A percentile compares a stretch with the other conserved stretches of the same genome.
phyloP scores from a whole-genome alignment of 1,140 invertebrate genomes.

The Drosophila truncata region DNA sequence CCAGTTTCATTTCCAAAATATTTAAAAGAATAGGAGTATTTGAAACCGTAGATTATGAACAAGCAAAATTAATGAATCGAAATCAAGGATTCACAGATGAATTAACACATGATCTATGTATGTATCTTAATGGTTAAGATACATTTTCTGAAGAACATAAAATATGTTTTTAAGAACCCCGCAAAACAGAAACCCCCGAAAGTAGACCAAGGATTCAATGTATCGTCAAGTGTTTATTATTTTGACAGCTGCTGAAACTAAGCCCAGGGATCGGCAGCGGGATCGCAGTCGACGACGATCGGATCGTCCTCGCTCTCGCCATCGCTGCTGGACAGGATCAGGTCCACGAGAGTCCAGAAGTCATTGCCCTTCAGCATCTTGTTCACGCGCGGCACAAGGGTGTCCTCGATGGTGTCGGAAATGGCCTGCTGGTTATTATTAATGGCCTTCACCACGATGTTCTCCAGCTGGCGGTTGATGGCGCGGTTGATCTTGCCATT shows the following conservation, averaged over 20 bases:
- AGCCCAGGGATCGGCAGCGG: conserved; percentile 78
- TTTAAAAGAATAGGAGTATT: background rate
- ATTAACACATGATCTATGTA: no score
- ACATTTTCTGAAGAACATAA: accelerated
- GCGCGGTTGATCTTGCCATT: conserved; percentile 69
- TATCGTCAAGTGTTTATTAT: conserved; percentile 32
- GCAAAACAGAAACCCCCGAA: conserved; percentile 21
- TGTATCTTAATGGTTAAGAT: background rate
- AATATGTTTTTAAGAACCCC: background rate
- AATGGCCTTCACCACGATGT: conserved; percentile 59
- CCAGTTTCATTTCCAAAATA: background rate
- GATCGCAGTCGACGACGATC: conserved; percentile 72
- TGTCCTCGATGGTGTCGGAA: conserved; percentile 71
- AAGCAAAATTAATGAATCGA: background rate
- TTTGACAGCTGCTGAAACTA: conserved; percentile 26
- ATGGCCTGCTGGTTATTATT: conserved; percentile 69
- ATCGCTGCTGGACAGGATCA: conserved; percentile 69
- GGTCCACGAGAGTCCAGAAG: conserved; percentile 78
- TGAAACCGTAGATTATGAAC: background rate
- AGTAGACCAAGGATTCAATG: conserved; percentile 26
- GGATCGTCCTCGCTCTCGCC: conserved; percentile 75
- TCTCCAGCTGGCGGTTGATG: conserved; percentile 74
- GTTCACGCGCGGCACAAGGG: conserved; percentile 73
- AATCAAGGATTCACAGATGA: background rate
- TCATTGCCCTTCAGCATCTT: conserved; percentile 79